phyloP scores from a whole-genome alignment of 2,113 vertebrate species.

The Mesocricetus auratus region DNA sequence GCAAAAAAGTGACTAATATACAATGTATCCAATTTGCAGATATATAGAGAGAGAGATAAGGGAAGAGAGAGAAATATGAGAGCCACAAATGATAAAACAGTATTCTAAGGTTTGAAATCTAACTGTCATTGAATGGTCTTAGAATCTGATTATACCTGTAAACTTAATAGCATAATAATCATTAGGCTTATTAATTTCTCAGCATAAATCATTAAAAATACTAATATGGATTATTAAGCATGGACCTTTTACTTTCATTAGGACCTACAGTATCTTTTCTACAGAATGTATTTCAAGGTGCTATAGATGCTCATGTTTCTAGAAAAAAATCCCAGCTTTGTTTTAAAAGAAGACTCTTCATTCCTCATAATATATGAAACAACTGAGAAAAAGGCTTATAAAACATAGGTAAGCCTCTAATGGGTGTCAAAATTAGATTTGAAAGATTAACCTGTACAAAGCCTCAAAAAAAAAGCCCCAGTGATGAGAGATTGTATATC shows the following conservation, averaged over 20 bases:
- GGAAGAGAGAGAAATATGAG: neutral
- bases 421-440: slow-evolving; percentile 31
- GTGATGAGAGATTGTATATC: slow-evolving; percentile 47
- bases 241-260: neutral
- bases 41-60: too few relatives aligned
- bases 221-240: neutral
- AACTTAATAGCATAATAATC: neutral
- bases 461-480: slow-evolving; percentile 50
- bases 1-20: neutral
- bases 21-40: neutral
- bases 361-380: slow-evolving; percentile 18
- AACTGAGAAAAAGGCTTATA: slow-evolving; percentile 26
- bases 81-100: neutral
- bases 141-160: neutral
- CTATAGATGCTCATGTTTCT: neutral
- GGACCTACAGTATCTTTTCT: neutral
- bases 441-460: slow-evolving; percentile 60
- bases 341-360: neutral
- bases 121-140: neutral
- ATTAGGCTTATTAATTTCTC: neutral
- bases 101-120: neutral
- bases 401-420: slow-evolving; percentile 3
- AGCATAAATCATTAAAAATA: neutral
- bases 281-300: neutral
- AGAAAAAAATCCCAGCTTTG: neutral